Evolutionary conservation across 1,140 invertebrate genomes (phyloP).

Genomic region (Choristoneura fumiferana): DNA sequence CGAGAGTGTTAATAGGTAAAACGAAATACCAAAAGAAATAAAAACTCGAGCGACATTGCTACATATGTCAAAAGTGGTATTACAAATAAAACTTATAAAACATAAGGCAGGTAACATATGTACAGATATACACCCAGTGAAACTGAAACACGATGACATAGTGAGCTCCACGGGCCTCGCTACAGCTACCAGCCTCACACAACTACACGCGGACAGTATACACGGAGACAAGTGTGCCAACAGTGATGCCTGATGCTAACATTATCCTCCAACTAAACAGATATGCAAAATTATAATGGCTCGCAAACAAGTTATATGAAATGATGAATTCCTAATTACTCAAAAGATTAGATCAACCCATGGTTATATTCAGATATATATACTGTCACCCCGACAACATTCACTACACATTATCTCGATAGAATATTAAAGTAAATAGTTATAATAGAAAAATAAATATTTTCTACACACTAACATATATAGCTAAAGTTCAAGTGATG

Average conservation of each 20-base stretch:
- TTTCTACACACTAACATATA: conserved; percentile 75
- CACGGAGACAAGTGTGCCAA: conserved; percentile 20
- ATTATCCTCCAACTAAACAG: conserved; percentile 53
- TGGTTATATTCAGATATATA: conserved; percentile 53
- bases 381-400: conserved; percentile 69
- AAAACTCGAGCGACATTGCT: conserved; percentile 75
- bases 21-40: conserved; percentile 66
- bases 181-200: conserved; percentile 19
- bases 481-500: conserved; percentile 72
- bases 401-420: conserved; percentile 77
- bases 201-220: conserved; percentile 12
- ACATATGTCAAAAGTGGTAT: conserved; percentile 80
- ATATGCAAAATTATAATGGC: conserved; percentile 65
- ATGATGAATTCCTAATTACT: conserved; percentile 63
- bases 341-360: conserved; percentile 51
- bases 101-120: conserved; percentile 75
- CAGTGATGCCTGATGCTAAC: conserved; percentile 19
- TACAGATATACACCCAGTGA: conserved; percentile 73
- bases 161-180: conserved; percentile 53
- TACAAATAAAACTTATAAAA: conserved; percentile 79
- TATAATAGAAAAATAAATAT: conserved; percentile 76
- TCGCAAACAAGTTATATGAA: conserved; percentile 58
- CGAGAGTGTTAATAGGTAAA: conserved; percentile 68
- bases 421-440: conserved; percentile 68
- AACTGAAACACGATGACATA: conserved; percentile 74